phyloP scores from a whole-genome alignment of 2,888 invertebrate genomes.

The Oscheius sp. region DNA sequence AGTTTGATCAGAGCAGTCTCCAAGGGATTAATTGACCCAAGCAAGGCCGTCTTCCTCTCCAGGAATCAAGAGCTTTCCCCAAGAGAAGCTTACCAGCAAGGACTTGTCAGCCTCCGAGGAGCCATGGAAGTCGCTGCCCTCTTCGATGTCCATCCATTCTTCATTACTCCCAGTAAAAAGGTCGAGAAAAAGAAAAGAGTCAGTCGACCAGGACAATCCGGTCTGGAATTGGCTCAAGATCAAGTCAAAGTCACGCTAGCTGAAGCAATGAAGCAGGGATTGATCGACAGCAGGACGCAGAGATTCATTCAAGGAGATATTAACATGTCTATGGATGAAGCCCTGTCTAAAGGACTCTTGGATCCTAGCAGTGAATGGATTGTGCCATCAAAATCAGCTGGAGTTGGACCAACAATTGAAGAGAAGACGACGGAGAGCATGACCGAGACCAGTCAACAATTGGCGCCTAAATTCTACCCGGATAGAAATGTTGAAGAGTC shows the following conservation, averaged over 20 bases:
- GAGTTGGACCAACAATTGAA: constrained; percentile 73
- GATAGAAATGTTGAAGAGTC: constrained; percentile 72
- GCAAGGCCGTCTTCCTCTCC: constrained; percentile 79
- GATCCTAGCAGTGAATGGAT: constrained; percentile 73
- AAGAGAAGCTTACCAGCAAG: constrained; percentile 84
- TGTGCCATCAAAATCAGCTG: constrained; percentile 64
- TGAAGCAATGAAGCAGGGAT: constrained; percentile 83
- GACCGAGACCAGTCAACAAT: constrained; percentile 72
- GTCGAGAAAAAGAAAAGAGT: constrained; percentile 88
- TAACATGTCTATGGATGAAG: constrained; percentile 76
- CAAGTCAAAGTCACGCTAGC: constrained; percentile 81
- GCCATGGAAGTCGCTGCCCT: constrained; percentile 87
- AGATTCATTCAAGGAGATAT: constrained; percentile 77
- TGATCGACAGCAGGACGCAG: constrained; percentile 80
- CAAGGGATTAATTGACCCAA: constrained; percentile 87
- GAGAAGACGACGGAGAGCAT: constrained; percentile 72
- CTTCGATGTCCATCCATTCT: constrained; percentile 80
- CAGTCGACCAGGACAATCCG: constrained; percentile 79
- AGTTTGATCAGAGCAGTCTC: constrained; percentile 86
- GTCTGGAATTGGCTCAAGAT: constrained; percentile 56
- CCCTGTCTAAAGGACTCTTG: constrained; percentile 72
- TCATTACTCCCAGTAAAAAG: constrained; percentile 78
- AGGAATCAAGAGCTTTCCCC: constrained; percentile 82
- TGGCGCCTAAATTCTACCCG: constrained; percentile 71
- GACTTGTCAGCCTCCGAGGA: constrained; percentile 87